Evolutionary conservation across 2,113 vertebrate genomes (phyloP).

Genomic region (Zeus faber): DNA sequence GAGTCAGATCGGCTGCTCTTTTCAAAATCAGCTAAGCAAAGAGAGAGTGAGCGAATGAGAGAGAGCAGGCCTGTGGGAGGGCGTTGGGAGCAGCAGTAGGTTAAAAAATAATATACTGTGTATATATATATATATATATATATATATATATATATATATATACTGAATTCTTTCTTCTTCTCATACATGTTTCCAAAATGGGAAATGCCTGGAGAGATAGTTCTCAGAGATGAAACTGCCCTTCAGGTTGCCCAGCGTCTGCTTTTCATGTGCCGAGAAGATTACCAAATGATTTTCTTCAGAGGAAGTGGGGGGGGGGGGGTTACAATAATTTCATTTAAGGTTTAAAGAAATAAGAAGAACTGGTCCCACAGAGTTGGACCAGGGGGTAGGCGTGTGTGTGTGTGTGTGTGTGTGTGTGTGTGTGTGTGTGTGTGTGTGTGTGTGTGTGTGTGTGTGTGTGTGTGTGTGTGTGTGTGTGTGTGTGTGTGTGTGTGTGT

Average conservation of each 20-base stretch:
- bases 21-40: slow-evolving; percentile 35
- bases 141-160: no score
- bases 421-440: no score
- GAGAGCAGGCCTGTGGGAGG: slow-evolving; percentile 13
- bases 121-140: no score
- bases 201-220: no score
- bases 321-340: slow-evolving; percentile 64
- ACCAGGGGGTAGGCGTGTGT: neutral
- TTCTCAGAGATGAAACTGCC: slow-evolving; percentile 45
- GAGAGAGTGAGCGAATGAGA: slow-evolving; percentile 9
- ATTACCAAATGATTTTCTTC: slow-evolving; percentile 54
- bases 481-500: no score
- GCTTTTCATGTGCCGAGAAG: slow-evolving; percentile 52
- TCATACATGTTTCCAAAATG: no score
- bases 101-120: neutral
- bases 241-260: slow-evolving; percentile 56
- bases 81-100: neutral
- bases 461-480: no score
- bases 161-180: slow-evolving; percentile 26
- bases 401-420: neutral
- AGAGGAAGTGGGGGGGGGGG: slow-evolving; percentile 18
- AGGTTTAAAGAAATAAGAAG: slow-evolving; percentile 51
- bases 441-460: no score
- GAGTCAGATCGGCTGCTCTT: slow-evolving; percentile 27
- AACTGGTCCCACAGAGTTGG: slow-evolving; percentile 19